Conservation (phyloP, 30 jellyfish, hydroid and myxozoan genomes). For the Chironex yamaguchii region DNA sequence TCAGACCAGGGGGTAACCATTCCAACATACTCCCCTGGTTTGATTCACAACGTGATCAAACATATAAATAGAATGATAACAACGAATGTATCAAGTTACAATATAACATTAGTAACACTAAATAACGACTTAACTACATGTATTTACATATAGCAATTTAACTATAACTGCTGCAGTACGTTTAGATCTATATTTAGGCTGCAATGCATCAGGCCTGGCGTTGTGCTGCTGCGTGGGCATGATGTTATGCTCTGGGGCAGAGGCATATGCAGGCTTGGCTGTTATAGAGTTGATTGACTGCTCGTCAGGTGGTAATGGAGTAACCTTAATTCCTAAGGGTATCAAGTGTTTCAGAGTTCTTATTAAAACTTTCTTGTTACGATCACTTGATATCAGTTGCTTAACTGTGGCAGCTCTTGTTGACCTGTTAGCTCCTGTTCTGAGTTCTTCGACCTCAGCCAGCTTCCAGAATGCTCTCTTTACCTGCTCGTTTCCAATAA, state of each 20-base stretch:
- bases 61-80: too few relatives aligned
- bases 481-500: conserved; percentile 23
- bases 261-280: background rate
- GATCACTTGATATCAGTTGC: conserved; percentile 6
- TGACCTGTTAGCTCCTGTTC: conserved; percentile 8
- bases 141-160: too few relatives aligned
- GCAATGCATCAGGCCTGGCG: background rate
- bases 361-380: conserved; percentile 4
- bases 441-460: conserved; percentile 11
- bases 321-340: background rate
- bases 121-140: too few relatives aligned
- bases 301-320: background rate
- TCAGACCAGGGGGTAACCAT: too few relatives aligned
- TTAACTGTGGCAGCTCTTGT: conserved; percentile 32
- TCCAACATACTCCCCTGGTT: too few relatives aligned
- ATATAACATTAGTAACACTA: too few relatives aligned
- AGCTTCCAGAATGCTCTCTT: conserved; percentile 27
- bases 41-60: too few relatives aligned
- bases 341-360: conserved; percentile 23
- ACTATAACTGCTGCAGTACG: conserved; percentile 29
- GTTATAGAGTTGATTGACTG: conserved; percentile 1
- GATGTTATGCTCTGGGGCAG: too few relatives aligned
- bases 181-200: conserved; percentile 2
- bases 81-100: too few relatives aligned
- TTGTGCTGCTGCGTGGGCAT: conserved; percentile 30